Evolutionary conservation across 92 coral and sea anemone species (phyloP).

Genomic region (Hydrozoanthus gracilis): DNA sequence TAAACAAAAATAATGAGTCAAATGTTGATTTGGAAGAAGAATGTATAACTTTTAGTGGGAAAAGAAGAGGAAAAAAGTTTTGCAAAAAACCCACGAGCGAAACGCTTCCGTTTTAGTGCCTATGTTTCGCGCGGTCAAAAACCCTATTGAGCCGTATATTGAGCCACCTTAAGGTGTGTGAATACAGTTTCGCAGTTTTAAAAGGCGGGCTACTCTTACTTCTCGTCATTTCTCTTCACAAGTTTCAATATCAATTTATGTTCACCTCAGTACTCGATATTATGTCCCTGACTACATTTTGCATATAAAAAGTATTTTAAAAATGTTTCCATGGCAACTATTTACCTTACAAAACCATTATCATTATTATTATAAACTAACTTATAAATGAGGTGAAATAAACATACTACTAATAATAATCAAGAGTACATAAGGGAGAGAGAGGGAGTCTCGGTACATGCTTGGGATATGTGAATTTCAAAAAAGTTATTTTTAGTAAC

Average conservation of each 20-base stretch:
- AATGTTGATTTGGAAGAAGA: background rate
- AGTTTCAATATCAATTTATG: too few relatives aligned
- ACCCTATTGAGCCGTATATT: slow-evolving; percentile 5
- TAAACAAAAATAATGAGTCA: too few relatives aligned
- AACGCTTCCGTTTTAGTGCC: slow-evolving; percentile 1
- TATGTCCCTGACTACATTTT: too few relatives aligned
- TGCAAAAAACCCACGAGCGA: slow-evolving; percentile 6
- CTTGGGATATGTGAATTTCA: background rate
- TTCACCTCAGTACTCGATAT: too few relatives aligned
- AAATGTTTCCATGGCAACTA: too few relatives aligned
- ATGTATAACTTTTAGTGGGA: background rate
- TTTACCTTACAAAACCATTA: too few relatives aligned
- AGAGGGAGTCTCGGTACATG: too few relatives aligned
- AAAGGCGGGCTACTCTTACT: background rate
- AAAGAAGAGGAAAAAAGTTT: slow-evolving; percentile 2
- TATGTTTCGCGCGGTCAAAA: background rate
- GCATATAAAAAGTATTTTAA: too few relatives aligned
- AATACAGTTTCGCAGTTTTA: background rate
- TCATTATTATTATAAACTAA: background rate
- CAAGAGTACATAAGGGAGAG: too few relatives aligned
- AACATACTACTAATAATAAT: too few relatives aligned
- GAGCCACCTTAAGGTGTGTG: slow-evolving; percentile 3
- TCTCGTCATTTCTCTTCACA: too few relatives aligned
- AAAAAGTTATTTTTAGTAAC: background rate
- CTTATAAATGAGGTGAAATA: too few relatives aligned